Percentiles rank a stretch among this genome's conserved stretches.
Evolutionary conservation across 2,797 vertebrate species (phyloP).

Genomic region (Sebastolobus altivelis): DNA sequence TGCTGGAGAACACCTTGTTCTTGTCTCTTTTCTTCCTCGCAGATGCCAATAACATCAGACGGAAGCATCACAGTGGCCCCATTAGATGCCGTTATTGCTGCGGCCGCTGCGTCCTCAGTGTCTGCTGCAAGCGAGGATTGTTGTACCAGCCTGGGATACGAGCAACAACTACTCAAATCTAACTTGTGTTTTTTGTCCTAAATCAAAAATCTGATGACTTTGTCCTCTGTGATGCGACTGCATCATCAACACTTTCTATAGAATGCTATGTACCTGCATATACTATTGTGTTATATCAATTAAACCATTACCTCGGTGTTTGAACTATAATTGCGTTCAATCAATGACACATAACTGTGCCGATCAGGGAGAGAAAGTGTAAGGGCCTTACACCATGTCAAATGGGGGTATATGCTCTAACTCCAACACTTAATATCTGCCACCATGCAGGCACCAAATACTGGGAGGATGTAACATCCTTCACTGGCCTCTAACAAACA

Average conservation of each 20-base stretch:
- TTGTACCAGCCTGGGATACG: too few relatives aligned
- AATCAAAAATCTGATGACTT: not conserved
- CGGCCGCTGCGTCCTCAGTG: not conserved
- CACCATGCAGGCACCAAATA: not conserved
- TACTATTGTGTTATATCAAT: not conserved
- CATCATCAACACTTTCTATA: not conserved
- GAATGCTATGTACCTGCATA: not conserved
- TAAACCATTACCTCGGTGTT: not conserved
- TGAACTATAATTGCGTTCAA: not conserved
- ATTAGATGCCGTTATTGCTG: not conserved
- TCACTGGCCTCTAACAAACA: slow-evolving; percentile 46
- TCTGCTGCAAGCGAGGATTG: not conserved
- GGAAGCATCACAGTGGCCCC: not conserved
- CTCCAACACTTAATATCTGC: not conserved
- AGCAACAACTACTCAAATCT: too few relatives aligned
- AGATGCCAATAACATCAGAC: not conserved
- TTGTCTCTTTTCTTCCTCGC: not conserved
- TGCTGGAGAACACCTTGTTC: not conserved
- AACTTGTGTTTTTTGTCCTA: not conserved
- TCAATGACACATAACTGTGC: not conserved
- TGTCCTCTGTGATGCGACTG: not conserved
- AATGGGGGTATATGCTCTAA: not conserved
- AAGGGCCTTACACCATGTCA: not conserved
- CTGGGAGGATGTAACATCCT: slow-evolving; percentile 20
- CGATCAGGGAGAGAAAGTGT: not conserved